A percentile compares a stretch with the other conserved stretches of the same genome.
These are phyloP conservation scores for Spongia lamella DNA, from an alignment of 37 sponge, comb jelly and placozoan species.

Conservation along the genomic window DNA sequence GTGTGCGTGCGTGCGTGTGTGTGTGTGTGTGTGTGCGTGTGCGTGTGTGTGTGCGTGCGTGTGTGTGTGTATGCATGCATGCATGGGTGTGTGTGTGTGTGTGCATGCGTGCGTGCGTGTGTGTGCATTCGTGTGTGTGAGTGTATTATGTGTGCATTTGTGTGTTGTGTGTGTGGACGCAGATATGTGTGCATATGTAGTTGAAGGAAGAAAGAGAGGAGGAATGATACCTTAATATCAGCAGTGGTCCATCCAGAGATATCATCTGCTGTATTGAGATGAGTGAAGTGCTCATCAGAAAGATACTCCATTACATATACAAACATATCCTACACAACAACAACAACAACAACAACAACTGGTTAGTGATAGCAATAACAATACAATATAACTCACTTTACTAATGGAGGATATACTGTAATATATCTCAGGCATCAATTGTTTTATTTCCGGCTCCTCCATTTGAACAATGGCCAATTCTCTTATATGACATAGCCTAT, in stretches of 20 bases:
- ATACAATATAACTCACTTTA: slow-evolving; percentile 30
- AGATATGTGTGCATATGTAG: too few relatives aligned
- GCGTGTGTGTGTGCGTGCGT: slow-evolving; percentile 1
- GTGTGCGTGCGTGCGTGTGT: slow-evolving; percentile 35
- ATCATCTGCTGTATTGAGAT: slow-evolving; percentile 59
- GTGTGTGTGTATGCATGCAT: slow-evolving; percentile 9
- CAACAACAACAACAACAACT: too few relatives aligned
- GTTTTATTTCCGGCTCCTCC: slow-evolving; percentile 21
- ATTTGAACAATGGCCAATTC: slow-evolving; percentile 50
- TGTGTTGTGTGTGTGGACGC: neutral
- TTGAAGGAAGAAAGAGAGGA: too few relatives aligned
- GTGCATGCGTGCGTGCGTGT: slow-evolving; percentile 17
- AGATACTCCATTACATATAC: slow-evolving; percentile 72
- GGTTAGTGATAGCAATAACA: too few relatives aligned
- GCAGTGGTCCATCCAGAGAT: slow-evolving; percentile 44
- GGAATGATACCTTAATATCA: slow-evolving; percentile 59
- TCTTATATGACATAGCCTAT: slow-evolving; percentile 48
- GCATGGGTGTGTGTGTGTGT: slow-evolving; percentile 16
- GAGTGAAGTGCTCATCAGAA: slow-evolving; percentile 27
- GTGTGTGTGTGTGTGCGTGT: slow-evolving; percentile 10
- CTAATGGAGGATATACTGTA: slow-evolving; percentile 17
- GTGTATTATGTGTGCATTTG: slow-evolving; percentile 10
- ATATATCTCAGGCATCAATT: slow-evolving; percentile 42
- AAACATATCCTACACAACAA: slow-evolving; percentile 46
- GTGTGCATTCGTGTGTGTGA: slow-evolving; percentile 22